Conservation (phyloP, 1,140 invertebrate species). For the Drosophila auraria region DNA sequence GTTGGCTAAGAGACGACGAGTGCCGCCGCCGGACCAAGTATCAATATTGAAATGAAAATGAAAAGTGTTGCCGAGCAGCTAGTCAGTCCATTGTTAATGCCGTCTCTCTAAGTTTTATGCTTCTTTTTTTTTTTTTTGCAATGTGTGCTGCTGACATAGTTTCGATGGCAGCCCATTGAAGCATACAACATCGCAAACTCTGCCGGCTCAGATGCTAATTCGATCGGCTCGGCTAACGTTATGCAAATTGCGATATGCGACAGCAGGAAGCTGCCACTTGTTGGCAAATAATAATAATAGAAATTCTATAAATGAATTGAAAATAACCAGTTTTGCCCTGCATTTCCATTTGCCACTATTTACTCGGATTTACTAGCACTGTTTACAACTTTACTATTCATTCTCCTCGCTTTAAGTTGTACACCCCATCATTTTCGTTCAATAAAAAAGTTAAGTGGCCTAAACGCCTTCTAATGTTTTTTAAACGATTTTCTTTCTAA, state of each 20-base stretch:
- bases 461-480: background rate
- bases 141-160: constrained; percentile 73
- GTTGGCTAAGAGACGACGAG: constrained; percentile 56
- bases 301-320: constrained; percentile 57
- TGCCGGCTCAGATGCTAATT: constrained; percentile 36
- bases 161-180: constrained; percentile 48
- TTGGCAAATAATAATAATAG: constrained; percentile 6
- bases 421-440: background rate
- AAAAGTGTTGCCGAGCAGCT: constrained; percentile 62
- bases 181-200: constrained; percentile 22
- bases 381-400: background rate
- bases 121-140: constrained; percentile 49
- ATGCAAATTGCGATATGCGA: constrained; percentile 49
- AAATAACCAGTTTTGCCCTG: constrained; percentile 10
- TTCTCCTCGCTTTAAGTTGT: background rate
- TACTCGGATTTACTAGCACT: background rate
- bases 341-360: background rate
- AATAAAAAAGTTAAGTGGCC: background rate
- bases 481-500: background rate
- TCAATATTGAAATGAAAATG: constrained; percentile 74
- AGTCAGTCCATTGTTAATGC: constrained; percentile 48
- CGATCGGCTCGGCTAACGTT: constrained; percentile 28
- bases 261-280: constrained; percentile 46
- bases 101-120: constrained; percentile 46
- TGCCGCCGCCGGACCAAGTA: constrained; percentile 31